phyloP scores from a whole-genome alignment of 2,113 vertebrate species.

The Orcinus orca region DNA sequence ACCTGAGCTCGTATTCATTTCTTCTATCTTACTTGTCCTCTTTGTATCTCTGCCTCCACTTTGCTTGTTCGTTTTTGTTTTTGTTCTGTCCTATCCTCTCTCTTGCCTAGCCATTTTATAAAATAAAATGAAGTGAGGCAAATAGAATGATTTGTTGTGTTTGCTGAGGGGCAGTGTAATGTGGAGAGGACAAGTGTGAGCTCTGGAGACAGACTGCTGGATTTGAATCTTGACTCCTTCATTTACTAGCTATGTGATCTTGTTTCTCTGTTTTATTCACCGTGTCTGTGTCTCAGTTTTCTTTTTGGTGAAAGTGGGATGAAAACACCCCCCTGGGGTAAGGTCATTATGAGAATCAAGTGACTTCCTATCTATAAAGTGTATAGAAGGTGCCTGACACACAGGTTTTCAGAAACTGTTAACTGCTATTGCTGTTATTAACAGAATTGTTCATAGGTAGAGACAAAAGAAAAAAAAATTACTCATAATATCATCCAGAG shows the following conservation, averaged over 20 bases:
- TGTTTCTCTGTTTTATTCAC: neutral
- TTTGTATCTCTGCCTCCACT: neutral
- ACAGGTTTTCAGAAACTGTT: neutral
- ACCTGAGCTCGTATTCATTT: neutral
- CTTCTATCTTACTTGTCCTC: neutral
- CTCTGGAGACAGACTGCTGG: neutral
- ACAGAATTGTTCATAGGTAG: neutral
- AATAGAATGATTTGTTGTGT: neutral
- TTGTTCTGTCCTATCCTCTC: neutral
- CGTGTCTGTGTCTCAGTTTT: neutral
- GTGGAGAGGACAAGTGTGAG: neutral
- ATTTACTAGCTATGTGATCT: neutral
- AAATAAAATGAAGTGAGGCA: neutral
- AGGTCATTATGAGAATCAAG: neutral
- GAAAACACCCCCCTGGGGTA: neutral
- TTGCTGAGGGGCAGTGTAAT: neutral
- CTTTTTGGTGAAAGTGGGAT: neutral
- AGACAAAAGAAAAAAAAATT: constrained; percentile 24
- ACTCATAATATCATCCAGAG: neutral
- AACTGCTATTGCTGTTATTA: neutral
- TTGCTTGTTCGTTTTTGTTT: neutral
- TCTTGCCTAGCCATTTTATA: neutral
- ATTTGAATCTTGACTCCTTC: neutral
- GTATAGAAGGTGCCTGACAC: neutral
- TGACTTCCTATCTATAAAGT: neutral